Conservation (phyloP, 2,113 vertebrate genomes). For the Micromys minutus region DNA sequence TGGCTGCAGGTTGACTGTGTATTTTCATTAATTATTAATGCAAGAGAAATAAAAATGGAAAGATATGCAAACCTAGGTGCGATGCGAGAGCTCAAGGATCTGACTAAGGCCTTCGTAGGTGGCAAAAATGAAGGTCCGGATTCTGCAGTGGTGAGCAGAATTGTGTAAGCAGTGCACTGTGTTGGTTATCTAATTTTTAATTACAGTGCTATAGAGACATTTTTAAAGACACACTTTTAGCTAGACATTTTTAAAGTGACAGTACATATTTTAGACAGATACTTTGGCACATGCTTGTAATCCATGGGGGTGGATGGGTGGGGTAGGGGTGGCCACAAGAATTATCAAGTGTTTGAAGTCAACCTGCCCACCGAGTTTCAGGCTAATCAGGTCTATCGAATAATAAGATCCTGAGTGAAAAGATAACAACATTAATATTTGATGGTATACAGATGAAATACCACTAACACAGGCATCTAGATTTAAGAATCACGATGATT, state of each 20-base stretch:
- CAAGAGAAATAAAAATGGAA: conserved; percentile 20
- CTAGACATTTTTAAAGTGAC: neutral
- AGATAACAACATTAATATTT: neutral
- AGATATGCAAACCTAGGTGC: neutral
- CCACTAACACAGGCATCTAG: neutral
- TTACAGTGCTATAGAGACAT: neutral
- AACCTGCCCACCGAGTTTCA: neutral
- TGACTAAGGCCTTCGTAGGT: neutral
- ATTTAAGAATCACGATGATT: conserved; percentile 24
- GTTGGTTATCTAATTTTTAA: neutral
- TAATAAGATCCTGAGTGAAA: neutral
- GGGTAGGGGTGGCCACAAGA: neutral
- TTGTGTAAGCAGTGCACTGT: neutral
- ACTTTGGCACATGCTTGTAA: neutral
- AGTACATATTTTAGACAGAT: neutral
- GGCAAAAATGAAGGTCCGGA: neutral
- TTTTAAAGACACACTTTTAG: neutral
- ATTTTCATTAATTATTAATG: conserved; percentile 58
- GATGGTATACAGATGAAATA: neutral
- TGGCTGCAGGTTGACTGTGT: conserved; percentile 15
- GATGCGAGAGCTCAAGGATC: neutral
- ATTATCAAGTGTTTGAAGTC: neutral
- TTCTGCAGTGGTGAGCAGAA: neutral
- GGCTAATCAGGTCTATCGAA: neutral
- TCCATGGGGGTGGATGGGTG: too few species aligned